Conservation (phyloP, 2,113 vertebrate genomes). For the Mola mola region DNA sequence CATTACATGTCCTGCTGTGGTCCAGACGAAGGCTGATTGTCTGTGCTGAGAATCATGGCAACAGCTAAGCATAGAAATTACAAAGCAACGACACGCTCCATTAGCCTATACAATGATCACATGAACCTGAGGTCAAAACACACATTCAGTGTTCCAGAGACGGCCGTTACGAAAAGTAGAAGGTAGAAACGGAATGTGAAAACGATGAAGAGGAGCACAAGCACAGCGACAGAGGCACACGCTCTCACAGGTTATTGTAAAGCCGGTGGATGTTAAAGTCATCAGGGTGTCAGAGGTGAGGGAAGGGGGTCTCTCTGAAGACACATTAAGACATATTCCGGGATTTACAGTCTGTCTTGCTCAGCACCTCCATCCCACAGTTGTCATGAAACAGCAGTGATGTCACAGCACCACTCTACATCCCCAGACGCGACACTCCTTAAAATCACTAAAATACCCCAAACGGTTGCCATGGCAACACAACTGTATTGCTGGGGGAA, state of each 20-base stretch:
- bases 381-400: conserved; percentile 73
- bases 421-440: conserved; percentile 31
- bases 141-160: neutral
- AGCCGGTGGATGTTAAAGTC: conserved; percentile 74
- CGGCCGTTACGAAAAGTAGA: neutral
- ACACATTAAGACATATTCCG: conserved; percentile 73
- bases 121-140: conserved; percentile 12
- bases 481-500: conserved; percentile 24
- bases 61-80: conserved; percentile 59
- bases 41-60: conserved; percentile 63
- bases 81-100: conserved; percentile 35
- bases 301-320: conserved; percentile 62
- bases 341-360: conserved; percentile 69
- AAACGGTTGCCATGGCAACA: conserved; percentile 58
- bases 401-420: conserved; percentile 59
- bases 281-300: conserved; percentile 68
- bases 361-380: conserved; percentile 68
- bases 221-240: conserved; percentile 1
- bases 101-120: neutral
- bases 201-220: conserved; percentile 10
- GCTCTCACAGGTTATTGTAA: conserved; percentile 50
- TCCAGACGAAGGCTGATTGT: conserved; percentile 63
- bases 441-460: conserved; percentile 64
- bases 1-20: conserved; percentile 69
- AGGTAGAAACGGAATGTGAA: conserved; percentile 18